Percentiles rank a stretch among this genome's conserved stretches.
Conservation (phyloP, 2,888 invertebrate species). For the Orchestes rusci region DNA sequence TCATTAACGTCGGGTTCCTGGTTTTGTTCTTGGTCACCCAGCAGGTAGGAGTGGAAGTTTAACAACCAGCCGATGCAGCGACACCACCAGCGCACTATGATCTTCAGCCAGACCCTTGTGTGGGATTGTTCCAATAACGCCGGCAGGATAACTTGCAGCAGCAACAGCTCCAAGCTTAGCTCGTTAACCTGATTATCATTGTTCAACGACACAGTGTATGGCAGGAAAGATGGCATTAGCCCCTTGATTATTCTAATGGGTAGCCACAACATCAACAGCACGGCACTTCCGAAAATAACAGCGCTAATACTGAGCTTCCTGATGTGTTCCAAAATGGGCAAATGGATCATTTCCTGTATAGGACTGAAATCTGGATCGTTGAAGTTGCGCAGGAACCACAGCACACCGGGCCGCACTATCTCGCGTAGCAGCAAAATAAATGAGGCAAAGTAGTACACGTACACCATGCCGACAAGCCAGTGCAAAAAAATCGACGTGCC, state of each 20-base stretch:
- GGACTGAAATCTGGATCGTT: conserved; percentile 99
- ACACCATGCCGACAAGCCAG: conserved; percentile 98
- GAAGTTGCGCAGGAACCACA: conserved; percentile 96
- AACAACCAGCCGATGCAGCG: conserved; percentile 73
- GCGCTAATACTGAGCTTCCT: conserved; percentile 87
- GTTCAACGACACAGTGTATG: conserved; percentile 83
- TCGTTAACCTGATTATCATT: conserved; percentile 87
- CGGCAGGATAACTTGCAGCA: conserved; percentile 90
- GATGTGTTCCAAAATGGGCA: conserved; percentile 86
- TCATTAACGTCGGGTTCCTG: conserved; percentile 39
- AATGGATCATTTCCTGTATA: conserved; percentile 98
- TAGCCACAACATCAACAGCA: conserved; percentile 92
- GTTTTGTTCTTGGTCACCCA: conserved; percentile 61
- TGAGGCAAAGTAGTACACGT: conserved; percentile 98
- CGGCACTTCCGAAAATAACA: conserved; percentile 92
- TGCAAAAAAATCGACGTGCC: conserved; percentile 97
- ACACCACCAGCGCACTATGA: conserved; percentile 83
- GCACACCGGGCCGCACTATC: conserved; percentile 90
- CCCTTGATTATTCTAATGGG: conserved; percentile 82
- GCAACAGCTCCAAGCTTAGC: conserved; percentile 82
- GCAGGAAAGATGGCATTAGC: conserved; percentile 80
- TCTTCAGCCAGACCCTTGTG: conserved; percentile 87
- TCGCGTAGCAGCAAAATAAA: conserved; percentile 89
- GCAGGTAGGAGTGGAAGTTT: conserved; percentile 81
- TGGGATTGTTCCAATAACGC: conserved; percentile 95